Evolutionary conservation across 2,113 vertebrate species (phyloP).

Genomic region (Passer domesticus): DNA sequence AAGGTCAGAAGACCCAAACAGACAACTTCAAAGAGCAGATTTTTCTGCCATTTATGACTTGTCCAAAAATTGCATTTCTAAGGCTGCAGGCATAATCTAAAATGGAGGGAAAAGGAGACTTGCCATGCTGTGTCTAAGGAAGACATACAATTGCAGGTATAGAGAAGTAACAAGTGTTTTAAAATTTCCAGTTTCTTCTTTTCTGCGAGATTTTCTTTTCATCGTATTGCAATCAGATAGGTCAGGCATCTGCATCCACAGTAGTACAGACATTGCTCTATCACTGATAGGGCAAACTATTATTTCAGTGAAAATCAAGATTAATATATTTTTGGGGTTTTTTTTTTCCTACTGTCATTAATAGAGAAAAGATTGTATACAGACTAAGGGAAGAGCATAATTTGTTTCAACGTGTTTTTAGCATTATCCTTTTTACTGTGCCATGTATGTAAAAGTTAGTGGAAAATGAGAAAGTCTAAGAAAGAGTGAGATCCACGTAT

Average conservation of each 20-base stretch:
- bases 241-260: neutral
- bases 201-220: neutral
- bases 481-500: neutral
- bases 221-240: neutral
- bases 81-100: neutral
- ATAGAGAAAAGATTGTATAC: neutral
- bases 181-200: neutral
- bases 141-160: neutral
- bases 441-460: neutral
- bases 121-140: neutral
- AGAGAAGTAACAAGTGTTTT: neutral
- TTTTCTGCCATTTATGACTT: neutral
- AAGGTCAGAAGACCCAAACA: neutral
- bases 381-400: neutral
- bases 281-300: neutral
- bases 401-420: neutral
- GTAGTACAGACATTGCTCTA: neutral
- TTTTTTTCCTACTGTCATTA: neutral
- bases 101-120: neutral
- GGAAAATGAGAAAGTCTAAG: neutral
- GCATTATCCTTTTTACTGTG: neutral
- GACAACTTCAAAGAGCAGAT: neutral
- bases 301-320: neutral
- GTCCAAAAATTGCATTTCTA: neutral
- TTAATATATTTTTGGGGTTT: neutral